A percentile compares a stretch with the other conserved stretches of the same genome.
Conservation (phyloP, 2,113 vertebrate genomes). For the Platysteira castanea region DNA sequence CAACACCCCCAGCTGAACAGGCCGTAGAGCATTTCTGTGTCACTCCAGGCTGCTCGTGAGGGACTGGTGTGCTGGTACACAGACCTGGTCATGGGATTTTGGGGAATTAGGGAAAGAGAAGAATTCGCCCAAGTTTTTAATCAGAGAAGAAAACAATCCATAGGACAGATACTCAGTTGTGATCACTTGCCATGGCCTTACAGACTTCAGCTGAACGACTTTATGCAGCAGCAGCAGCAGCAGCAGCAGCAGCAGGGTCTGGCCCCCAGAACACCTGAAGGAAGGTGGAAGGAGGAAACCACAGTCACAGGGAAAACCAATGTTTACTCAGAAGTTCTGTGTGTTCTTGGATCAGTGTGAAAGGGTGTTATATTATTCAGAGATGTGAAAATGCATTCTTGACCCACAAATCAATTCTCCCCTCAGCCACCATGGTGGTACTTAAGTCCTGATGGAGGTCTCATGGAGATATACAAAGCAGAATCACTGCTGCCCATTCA, state of each 20-base stretch:
- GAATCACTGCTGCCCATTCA: background rate
- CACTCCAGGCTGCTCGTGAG: background rate
- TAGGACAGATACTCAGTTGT: background rate
- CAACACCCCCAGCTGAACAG: background rate
- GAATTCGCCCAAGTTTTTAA: background rate
- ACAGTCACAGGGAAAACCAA: background rate
- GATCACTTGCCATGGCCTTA: background rate
- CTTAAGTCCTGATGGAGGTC: background rate
- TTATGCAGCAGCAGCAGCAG: background rate
- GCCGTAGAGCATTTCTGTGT: background rate
- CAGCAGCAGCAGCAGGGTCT: background rate
- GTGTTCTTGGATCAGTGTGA: background rate
- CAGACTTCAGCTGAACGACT: background rate
- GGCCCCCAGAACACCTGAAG: background rate
- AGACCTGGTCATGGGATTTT: background rate
- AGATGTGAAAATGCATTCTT: background rate
- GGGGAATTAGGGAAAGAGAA: background rate
- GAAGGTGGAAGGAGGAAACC: background rate
- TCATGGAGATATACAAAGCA: background rate
- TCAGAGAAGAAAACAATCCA: background rate
- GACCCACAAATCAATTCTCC: background rate
- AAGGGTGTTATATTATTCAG: background rate
- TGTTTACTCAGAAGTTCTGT: background rate
- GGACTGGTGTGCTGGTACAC: background rate
- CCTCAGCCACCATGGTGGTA: background rate